Evolutionary conservation across 2,797 vertebrate genomes (phyloP), one percentile per base, ranked within the genome.

Genomic region (Pachyuromys duprasi): DNA sequence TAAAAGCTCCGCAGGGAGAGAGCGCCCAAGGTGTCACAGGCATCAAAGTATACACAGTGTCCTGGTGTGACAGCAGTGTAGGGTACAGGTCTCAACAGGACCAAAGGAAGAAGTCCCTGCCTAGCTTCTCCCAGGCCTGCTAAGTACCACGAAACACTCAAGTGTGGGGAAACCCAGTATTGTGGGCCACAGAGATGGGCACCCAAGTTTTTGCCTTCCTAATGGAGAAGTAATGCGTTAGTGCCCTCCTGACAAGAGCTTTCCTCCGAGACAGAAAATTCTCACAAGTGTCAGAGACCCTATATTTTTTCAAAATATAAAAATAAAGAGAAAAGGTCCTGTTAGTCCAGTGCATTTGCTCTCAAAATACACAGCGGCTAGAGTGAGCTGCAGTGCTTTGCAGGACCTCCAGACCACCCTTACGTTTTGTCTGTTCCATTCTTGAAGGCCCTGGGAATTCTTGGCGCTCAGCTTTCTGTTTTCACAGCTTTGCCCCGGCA

Each of bases 401-500:
- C 96, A 92, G 74, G 80, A n/a, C 49, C 18, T 14, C 0, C 2
- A 87, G 97, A 89, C 97, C 97, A 95, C 96, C 96, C 97, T 90
- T 96, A 4, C 87, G 87, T 72, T 96, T 91, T 89, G 94, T 95
- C 96, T 93, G 94, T 62, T 87, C 94, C 87, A 13, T 63, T 95
- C 94, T 89, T 22, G 36, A 93, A 90, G 95, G 87, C 96, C 89
- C 70, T 81, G 96, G 96, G 96, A 96, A 96, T 94, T 94, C 96
- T 78, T 92, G 96, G 96, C 65, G 14, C 90, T 96, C 87, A 55
- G 78, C 92, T 94, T 97, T 97, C 97, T 98, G 96, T 98, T 98
- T 98, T 96, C 97, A 97, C 97, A 98, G 97, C 97, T 98, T 98
- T 92, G 72, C 93, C 91, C 91, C 82, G 80, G 95, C 97, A 98